These are phyloP conservation scores for Bombus pyrosoma DNA, from an alignment of 1,140 invertebrate species.

Conservation along the genomic window DNA sequence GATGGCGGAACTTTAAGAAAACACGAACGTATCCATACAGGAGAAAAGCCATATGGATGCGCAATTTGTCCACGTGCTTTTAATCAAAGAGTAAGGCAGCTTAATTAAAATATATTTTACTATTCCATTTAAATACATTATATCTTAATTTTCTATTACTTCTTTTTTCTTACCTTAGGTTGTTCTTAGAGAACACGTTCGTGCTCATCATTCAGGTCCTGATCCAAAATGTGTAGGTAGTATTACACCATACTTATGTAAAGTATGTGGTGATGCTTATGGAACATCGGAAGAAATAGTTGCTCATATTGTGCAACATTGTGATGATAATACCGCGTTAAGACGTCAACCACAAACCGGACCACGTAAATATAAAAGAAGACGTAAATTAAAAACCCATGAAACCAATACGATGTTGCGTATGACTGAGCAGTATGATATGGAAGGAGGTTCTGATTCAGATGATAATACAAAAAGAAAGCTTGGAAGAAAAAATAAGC, in stretches of 20 bases:
- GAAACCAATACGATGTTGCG: slow-evolving; percentile 78
- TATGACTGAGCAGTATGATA: slow-evolving; percentile 79
- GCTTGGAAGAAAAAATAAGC: slow-evolving; percentile 77
- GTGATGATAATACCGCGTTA: slow-evolving; percentile 91
- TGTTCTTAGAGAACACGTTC: slow-evolving; percentile 90
- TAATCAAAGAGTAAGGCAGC: slow-evolving; percentile 86
- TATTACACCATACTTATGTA: slow-evolving; percentile 86
- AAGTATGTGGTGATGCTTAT: slow-evolving; percentile 88
- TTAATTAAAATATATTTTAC: not conserved
- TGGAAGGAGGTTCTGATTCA: slow-evolving; percentile 78
- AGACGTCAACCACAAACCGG: slow-evolving; percentile 89
- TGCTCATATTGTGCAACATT: slow-evolving; percentile 91
- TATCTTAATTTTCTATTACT: not conserved
- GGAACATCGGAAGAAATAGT: slow-evolving; percentile 88
- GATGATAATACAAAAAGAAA: slow-evolving; percentile 81
- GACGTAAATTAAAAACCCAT: slow-evolving; percentile 88
- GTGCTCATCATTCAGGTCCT: slow-evolving; percentile 91
- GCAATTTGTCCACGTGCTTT: slow-evolving; percentile 95
- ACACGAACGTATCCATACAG: slow-evolving; percentile 98
- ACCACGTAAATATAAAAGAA: slow-evolving; percentile 90
- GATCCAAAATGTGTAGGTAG: slow-evolving; percentile 85
- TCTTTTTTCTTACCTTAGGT: slow-evolving; percentile 79
- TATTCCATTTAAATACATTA: not conserved
- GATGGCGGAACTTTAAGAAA: slow-evolving; percentile 98
- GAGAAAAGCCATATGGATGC: slow-evolving; percentile 97